Evolutionary conservation across 2,113 vertebrate species (phyloP), one percentile per base, ranked within the genome.

Genomic region (Tenebrosternarchus preto): DNA sequence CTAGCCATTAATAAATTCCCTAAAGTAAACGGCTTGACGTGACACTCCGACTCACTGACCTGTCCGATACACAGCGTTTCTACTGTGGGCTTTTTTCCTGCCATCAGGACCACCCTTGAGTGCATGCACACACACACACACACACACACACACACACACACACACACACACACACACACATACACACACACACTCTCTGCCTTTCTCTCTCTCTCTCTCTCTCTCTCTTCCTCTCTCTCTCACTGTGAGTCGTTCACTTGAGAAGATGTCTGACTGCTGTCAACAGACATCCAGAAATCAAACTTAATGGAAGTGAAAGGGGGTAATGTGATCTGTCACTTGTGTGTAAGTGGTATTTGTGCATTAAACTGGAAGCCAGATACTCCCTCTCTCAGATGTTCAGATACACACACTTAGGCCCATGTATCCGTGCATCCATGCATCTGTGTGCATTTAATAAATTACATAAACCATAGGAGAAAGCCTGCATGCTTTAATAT

Each of bases 301-400:
- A 83, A 88, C 83, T 84, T 87, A 90, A 90, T 89, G 82, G 88
- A 89, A 88, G 83, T 87, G 89, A 88, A 86, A 83, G 83, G 86
- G 86, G 83, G 86, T 88, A 87, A 88, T 87, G 87, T 85, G 85
- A 77, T 85, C 85, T 89, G 87, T 86, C 86, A 88, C 81, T 88
- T 85, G 86, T 86, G 85, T 86, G 86, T 86, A 85, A 87, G 84
- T 87, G 88, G 81, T 85, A 79, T 88, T 83, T 88, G 85, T 86
- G 86, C 89, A 86, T 85, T 86, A 88, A 84, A 79, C 77, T 84
- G 86, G 86, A 88, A 87, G 84, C 50, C 78, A 82, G 79, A 79
- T 80, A 71, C 70, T 61, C 33, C 25, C 61, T 46, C 12, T 61
- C 5, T 53, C n/a, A 29, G 31, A 53, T 31, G 46, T 39, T 20